These are phyloP conservation scores for Heteractis magnifica DNA, from an alignment of 92 coral and sea anemone species.

Conservation along the genomic window DNA sequence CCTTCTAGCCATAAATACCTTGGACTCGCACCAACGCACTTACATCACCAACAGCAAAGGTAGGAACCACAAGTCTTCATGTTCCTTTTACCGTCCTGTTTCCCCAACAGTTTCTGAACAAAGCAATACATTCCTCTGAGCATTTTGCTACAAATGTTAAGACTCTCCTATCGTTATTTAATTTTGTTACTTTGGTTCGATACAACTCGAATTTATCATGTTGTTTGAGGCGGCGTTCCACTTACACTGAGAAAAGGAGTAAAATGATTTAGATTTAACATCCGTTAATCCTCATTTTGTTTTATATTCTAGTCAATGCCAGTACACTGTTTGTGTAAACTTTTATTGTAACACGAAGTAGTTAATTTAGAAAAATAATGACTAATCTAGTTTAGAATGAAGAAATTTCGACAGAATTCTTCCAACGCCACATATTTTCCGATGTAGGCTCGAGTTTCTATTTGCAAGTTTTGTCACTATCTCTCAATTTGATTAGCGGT, in stretches of 20 bases:
- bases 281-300: too few relatives aligned
- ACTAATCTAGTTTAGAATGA: neutral
- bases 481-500: neutral
- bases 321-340: neutral
- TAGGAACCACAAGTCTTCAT: neutral
- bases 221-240: too few relatives aligned
- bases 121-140: too few relatives aligned
- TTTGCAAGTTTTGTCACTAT: neutral
- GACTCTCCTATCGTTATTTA: neutral
- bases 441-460: neutral
- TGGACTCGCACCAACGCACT: neutral
- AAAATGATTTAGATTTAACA: too few relatives aligned
- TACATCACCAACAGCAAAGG: neutral
- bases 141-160: too few relatives aligned
- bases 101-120: too few relatives aligned
- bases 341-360: neutral
- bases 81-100: neutral
- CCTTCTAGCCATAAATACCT: neutral
- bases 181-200: neutral
- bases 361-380: neutral
- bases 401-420: neutral
- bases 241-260: too few relatives aligned
- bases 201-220: too few relatives aligned
- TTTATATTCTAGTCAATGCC: neutral
- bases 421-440: neutral